phyloP scores from a whole-genome alignment of 64 coral and sea anemone genomes.

The Exaiptasia diaphana region DNA sequence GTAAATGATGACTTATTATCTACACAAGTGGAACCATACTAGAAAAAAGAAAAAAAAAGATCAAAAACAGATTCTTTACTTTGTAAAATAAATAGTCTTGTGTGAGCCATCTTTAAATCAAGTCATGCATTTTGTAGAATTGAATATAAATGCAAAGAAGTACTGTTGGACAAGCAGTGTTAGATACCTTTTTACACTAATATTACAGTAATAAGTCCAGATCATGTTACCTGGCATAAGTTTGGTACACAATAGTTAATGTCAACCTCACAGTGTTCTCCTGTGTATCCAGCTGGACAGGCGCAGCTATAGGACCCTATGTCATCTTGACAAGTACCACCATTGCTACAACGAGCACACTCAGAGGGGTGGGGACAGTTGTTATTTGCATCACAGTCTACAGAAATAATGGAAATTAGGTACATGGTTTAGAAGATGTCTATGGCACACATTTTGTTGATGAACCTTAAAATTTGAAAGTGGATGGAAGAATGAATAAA shows the following conservation, averaged over 20 bases:
- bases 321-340: constrained; percentile 46
- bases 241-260: constrained; percentile 43
- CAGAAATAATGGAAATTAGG: neutral
- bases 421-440: too few relatives aligned
- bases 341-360: constrained; percentile 35
- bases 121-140: too few relatives aligned
- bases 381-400: constrained; percentile 29
- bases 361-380: neutral
- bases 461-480: too few relatives aligned
- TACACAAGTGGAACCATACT: constrained; percentile 47
- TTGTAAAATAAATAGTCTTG: too few relatives aligned
- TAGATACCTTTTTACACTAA: too few relatives aligned
- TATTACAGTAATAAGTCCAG: too few relatives aligned
- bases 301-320: constrained; percentile 28
- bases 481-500: too few relatives aligned
- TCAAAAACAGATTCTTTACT: too few relatives aligned
- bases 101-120: too few relatives aligned
- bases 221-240: constrained; percentile 7
- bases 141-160: too few relatives aligned
- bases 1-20: constrained; percentile 33
- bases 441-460: too few relatives aligned
- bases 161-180: too few relatives aligned
- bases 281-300: constrained; percentile 44
- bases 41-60: neutral
- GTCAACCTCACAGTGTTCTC: constrained; percentile 24